Evolutionary conservation across 1,140 invertebrate species (phyloP), one percentile per base, ranked within the genome.

Genomic region (Aphaenogaster ashmeadi): DNA sequence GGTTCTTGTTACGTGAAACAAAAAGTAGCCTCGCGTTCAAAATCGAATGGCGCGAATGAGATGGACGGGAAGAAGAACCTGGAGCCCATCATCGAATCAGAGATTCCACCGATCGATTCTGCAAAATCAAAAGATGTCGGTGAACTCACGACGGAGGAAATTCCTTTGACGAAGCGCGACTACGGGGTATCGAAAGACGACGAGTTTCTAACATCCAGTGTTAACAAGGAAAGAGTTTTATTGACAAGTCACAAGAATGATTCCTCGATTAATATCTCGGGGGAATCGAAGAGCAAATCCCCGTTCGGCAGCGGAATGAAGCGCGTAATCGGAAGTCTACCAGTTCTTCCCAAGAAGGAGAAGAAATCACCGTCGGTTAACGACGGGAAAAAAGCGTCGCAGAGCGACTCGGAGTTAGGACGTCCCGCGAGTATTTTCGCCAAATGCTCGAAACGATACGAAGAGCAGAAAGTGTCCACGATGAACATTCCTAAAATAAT

Each of bases 1-100:
- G 54, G 75, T 38, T 66, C 81, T 33, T 92, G 92, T 58, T 90
- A 50, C 38, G 18, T 41, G 4, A 6, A 18, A 38, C 41, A 69
- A 13, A 71, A 44, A 41, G 8, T 5, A 56, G 21, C 1, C 11
- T 50, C 71, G 54, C 50, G 52, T 21, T 74, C 72, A 67, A 1
- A 64, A 75, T 52, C 27, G n/a, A 75, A 50, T 18, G 2, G 44
- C 11, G 15, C 44, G n/a, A 79, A 66, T 13, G 36, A 54, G 13
- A 47, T 7, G 13, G 0, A 13, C 21, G 8, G 7, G 4, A 54
- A 62, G 21, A 36, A 64, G 9, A 41, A 66, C 2, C 18, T 11
- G 2, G 41, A 41, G n/a, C 11, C 47, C 3, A 13, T 13, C 13
- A n/a, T 21, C 21, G 67, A 78, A 67, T 62, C 8, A 3, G 33